Evolutionary conservation across 2,888 invertebrate species (phyloP), one percentile per base, ranked within the genome.

Genomic region (Megastigmus dorsalis): DNA sequence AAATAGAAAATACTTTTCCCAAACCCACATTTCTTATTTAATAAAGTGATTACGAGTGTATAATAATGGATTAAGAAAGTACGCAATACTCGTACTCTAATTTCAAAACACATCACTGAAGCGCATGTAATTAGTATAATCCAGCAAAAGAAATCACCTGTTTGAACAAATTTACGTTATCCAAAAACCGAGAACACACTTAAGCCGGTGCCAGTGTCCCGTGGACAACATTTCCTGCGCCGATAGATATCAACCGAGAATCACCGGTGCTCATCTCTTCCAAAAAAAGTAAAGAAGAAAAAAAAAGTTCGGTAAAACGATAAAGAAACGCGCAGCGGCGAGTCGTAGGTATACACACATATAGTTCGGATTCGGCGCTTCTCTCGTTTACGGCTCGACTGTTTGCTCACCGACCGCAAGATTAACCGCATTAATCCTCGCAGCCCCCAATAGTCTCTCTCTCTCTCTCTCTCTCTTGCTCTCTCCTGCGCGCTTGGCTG

Each of bases 371-470:
- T 50, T 63, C 60, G 48, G 52, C 60, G 57, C 20, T 67, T 72
- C 71, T 76, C 73, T 73, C 62, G 57, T 69, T 76, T 67, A 20
- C 52, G 28, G 63, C 54, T 48, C 55, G 70, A n/a, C 41, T 82
- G 77, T 84, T 84, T 84, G 78, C 80, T 77, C 78, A 79, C 75
- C 76, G 80, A 84, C 83, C 83, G 77, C 83, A 84, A 80, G 80
- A 84, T 82, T 80, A 82, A 82, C 81, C 80, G 79, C 81, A 80
- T 81, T 81, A 83, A 83, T 84, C 80, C 81, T 59, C 20, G 33
- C 36, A 18, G 72, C 63, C 75, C 23, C 10, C 20, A n/a, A n/a
- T n/a, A 7, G 18, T 23, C 41, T 33, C 30, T 26, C n/a, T n/a
- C n/a, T 57, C 67, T 67, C 52, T 26, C 33, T 67, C 57, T 23